These are phyloP conservation scores for Desmophyllum pertusum DNA, from an alignment of 92 coral and sea anemone species.

Conservation along the genomic window DNA sequence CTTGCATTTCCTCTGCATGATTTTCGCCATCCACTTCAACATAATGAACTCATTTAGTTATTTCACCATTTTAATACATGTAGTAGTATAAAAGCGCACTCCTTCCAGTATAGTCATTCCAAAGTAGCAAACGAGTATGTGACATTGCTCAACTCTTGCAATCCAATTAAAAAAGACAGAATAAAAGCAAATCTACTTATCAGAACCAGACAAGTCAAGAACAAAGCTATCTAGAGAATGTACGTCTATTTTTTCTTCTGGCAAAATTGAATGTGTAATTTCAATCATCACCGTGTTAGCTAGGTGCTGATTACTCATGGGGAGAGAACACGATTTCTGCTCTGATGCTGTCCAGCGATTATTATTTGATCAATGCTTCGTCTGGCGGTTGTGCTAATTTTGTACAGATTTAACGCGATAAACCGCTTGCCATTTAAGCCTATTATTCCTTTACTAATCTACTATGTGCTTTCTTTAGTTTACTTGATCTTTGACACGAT, in stretches of 20 bases:
- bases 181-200: background rate
- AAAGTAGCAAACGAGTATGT: background rate
- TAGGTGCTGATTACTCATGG: background rate
- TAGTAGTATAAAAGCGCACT: too few species aligned
- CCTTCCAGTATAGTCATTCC: too few species aligned
- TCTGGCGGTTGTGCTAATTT: constrained; percentile 2
- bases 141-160: background rate
- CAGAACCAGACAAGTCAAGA: background rate
- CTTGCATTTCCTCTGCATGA: too few species aligned
- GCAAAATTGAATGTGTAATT: background rate
- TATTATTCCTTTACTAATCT: background rate
- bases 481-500: background rate
- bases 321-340: background rate
- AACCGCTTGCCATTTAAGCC: constrained; percentile 2
- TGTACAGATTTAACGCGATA: background rate
- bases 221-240: background rate
- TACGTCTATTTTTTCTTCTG: background rate
- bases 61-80: background rate
- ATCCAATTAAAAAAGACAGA: background rate
- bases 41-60: background rate
- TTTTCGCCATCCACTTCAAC: too few species aligned
- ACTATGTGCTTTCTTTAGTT: background rate
- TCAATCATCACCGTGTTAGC: background rate
- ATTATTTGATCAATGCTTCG: background rate
- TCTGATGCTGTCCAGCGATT: background rate